A percentile compares a stretch with the other conserved stretches of the same genome.
phyloP scores from a whole-genome alignment of 1,140 invertebrate species.

The Glomeris maerens region DNA sequence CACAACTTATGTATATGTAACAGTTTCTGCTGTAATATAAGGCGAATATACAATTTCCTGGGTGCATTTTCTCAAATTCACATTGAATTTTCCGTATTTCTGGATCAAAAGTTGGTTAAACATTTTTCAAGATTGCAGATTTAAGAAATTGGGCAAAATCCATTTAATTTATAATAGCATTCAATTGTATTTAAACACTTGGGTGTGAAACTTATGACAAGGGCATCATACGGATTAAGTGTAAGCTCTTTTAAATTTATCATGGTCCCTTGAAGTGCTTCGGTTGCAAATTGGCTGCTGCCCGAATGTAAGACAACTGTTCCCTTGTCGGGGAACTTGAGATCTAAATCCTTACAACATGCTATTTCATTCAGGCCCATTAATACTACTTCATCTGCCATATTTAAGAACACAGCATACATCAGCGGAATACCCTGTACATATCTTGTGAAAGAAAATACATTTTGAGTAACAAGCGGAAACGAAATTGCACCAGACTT shows the following conservation, averaged over 20 bases:
- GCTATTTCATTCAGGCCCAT: neutral
- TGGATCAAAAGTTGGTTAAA: too few relatives aligned
- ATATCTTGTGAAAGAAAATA: neutral
- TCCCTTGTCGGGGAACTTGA: neutral
- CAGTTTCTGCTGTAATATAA: too few relatives aligned
- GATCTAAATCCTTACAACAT: too few relatives aligned
- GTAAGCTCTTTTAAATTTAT: neutral
- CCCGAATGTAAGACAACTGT: neutral
- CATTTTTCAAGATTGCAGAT: too few relatives aligned
- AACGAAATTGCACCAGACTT: conserved; percentile 2
- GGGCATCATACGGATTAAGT: neutral
- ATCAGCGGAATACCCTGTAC: neutral
- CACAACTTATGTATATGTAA: too few relatives aligned
- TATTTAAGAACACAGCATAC: too few relatives aligned
- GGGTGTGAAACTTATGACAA: neutral
- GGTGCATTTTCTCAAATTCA: too few relatives aligned
- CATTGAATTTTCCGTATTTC: too few relatives aligned
- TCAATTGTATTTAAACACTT: neutral
- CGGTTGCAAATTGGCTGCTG: neutral
- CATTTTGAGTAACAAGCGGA: neutral
- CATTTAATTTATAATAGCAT: too few relatives aligned
- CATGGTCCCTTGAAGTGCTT: neutral
- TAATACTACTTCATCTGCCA: neutral
- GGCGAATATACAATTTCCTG: too few relatives aligned
- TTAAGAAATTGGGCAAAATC: too few relatives aligned